Evolutionary conservation across 2,797 vertebrate species (phyloP).

Genomic region (Phrynocephalus forsythii): DNA sequence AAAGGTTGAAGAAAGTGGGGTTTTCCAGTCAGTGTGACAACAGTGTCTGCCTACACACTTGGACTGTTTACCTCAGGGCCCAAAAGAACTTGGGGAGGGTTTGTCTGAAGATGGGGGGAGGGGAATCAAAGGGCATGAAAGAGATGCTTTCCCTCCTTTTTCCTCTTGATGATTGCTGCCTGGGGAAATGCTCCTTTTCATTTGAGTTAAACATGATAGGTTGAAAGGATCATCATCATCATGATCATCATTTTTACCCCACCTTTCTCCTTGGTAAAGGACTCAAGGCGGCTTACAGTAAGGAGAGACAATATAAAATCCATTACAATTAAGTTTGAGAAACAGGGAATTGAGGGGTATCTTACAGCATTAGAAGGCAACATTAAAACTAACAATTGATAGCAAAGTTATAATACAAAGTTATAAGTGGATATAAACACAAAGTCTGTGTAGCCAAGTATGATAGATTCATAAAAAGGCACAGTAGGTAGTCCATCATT

Average conservation of each 20-base stretch:
- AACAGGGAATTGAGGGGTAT: too few species aligned
- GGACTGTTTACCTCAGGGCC: background rate
- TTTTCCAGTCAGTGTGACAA: background rate
- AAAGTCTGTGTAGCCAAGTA: too few species aligned
- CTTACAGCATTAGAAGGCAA: too few species aligned
- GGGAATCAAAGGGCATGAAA: background rate
- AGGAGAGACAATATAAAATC: too few species aligned
- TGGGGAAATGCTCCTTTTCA: background rate
- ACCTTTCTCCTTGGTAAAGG: too few species aligned
- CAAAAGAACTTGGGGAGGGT: background rate
- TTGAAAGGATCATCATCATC: background rate
- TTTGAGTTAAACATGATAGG: constrained; percentile 3
- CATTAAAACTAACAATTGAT: too few species aligned
- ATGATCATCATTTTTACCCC: background rate
- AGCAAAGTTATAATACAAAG: too few species aligned
- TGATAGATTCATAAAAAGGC: too few species aligned
- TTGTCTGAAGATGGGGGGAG: constrained; percentile 1
- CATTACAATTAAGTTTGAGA: too few species aligned
- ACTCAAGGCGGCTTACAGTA: too few species aligned
- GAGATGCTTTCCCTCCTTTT: background rate
- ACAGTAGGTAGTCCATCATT: too few species aligned
- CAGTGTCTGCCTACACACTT: background rate
- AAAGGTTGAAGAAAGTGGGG: background rate
- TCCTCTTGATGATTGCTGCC: background rate
- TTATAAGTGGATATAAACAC: too few species aligned